A percentile compares a stretch with the other conserved stretches of the same genome.
Evolutionary conservation across 2,113 vertebrate species (phyloP).

Genomic region (Haplochromis vanheusdeni): DNA sequence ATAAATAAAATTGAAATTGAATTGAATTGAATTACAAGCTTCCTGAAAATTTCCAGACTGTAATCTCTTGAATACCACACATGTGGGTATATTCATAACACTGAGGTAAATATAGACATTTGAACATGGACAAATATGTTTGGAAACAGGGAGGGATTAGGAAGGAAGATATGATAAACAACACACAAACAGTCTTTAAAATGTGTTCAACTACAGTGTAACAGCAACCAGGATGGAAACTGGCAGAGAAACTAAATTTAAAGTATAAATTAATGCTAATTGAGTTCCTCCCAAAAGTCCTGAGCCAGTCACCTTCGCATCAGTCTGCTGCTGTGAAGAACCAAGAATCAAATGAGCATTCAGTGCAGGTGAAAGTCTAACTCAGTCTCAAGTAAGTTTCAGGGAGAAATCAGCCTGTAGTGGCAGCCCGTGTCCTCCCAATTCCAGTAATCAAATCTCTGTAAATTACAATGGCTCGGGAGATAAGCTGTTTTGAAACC

Average conservation of each 20-base stretch:
- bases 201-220: background rate
- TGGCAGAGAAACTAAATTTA: background rate
- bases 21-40: too few relatives aligned
- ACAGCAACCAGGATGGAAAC: background rate
- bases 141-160: background rate
- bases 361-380: background rate
- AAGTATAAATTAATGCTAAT: background rate
- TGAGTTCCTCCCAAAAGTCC: background rate
- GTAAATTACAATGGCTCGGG: conserved; percentile 20
- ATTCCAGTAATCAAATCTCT: conserved; percentile 36
- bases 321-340: background rate
- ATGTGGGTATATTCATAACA: background rate
- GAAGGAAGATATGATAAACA: background rate
- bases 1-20: too few relatives aligned
- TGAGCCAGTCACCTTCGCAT: background rate
- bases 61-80: background rate
- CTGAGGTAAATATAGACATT: background rate
- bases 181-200: background rate
- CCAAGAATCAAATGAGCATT: background rate
- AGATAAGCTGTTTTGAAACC: conserved; percentile 37
- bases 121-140: background rate
- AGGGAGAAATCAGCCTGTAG: conserved; percentile 7
- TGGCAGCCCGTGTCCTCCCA: conserved; percentile 7
- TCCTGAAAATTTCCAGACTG: background rate
- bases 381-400: background rate